Base-by-base conservation (phyloP, 2,113 vertebrate species). In the Lonchura striata region DNA sequence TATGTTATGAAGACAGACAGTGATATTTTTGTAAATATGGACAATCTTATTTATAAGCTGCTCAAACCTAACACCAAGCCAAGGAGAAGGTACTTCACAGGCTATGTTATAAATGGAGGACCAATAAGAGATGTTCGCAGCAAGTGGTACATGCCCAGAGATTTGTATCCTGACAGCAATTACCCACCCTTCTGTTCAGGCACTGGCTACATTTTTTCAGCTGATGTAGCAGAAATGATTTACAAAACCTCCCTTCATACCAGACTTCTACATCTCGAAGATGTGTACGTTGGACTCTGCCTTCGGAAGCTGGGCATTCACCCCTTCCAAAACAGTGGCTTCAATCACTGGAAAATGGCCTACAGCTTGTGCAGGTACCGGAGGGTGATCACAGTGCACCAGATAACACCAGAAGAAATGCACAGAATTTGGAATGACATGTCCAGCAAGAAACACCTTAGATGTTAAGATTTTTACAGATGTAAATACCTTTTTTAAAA, bases 321-420 rank as follows among this genome's bases (percentile, higher is more conserved):
- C 95, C 99, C 99, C 66, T 99, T 99, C 97, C 99, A 99, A 98
- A 99, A 99, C 98, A 99, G 99, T 97, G 99, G 99, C 93, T 99
- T 99, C 95, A 99, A 99, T 98, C 99, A 99, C 97, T 99, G 99
- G 99, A 99, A 99, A 97, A 99, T 99, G 99, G 99, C 99, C 66
- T 99, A 99, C 92, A 99, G 99, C 94, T 98, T 99, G 96, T 99
- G 99, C 95, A 97, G 99, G 90, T 99, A 99, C 95, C 98, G 99
- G 13, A 98, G 99, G 16, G 98, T 99, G 65, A 99, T 99, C 97
- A 99, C 99, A 0, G 99, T 99, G 83, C 99, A 99, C 97, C 99
- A 99, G 98, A 99, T 99, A 97, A 99, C 99, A 41, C 99, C 99
- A 5, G 99, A 99, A 97, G 99, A 99, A 98, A 99, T 99, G 99